Base-by-base conservation (phyloP, 1,140 invertebrate genomes). In the Panagrolaimus sp. region DNA sequence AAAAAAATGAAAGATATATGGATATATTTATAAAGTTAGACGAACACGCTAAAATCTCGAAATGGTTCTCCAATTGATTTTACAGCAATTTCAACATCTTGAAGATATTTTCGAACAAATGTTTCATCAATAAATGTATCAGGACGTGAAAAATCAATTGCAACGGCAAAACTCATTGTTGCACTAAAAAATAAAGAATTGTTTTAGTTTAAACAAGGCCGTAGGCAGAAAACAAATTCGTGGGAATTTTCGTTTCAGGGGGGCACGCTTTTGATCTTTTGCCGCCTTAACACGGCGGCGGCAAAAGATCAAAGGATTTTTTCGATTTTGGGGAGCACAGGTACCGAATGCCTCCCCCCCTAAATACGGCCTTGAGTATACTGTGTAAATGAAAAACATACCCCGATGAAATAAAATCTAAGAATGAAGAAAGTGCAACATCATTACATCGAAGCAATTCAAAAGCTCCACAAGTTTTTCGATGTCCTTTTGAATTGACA, bases 71-170 rank as follows among this genome's bases (percentile, higher is more conserved):
- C 77, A 45, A 79, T 55, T 24, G 77, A 72, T 28, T 69, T 26
- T n/a, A 79, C 67, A 24, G 69, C 55, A 26, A 79, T 73, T 65
- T 79, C 78, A 14, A 82, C 77, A 44, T 79, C 80, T 63, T 76
- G 67, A 1, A 79, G 52, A 65, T 79, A 79, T 15, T 70, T 67
- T 44, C 70, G 73, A 12, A 76, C 46, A 46, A 46, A 48, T 15
- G 14, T 17, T 24, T 70, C 68, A 67, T 75, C 73, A 46, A 73
- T 71, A 38, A 43, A 63, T 28, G 44, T 45, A 14, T 76, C 79
- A 10, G 70, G 43, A 47, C 71, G 70, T 15, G 78, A 79, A 43
- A 79, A 82, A 69, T 79, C 80, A 47, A 79, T 73, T 24, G 78
- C 78, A 48, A 78, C 67, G 21, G 77, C 73, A 45, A 82, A 72